A percentile compares a stretch with the other conserved stretches of the same genome.
phyloP scores from a whole-genome alignment of 2,797 vertebrate species.

The Molossus alvarezi region DNA sequence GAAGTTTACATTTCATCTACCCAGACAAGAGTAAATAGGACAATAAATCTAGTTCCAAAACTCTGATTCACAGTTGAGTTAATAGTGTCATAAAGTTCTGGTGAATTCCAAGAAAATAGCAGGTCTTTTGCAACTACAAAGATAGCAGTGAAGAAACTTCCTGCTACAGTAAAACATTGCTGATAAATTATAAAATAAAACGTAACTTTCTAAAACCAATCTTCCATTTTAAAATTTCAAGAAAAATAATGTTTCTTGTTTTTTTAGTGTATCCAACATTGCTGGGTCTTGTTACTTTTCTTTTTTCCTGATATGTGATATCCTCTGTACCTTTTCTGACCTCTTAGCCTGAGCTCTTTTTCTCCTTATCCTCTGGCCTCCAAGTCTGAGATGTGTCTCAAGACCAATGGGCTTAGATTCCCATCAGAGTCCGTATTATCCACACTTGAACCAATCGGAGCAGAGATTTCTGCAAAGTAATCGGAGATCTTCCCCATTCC shows the following conservation, averaged over 20 bases:
- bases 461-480: constrained; percentile 7
- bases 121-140: constrained; percentile 61
- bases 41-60: constrained; percentile 67
- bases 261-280: not conserved
- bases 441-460: not conserved
- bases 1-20: constrained; percentile 51
- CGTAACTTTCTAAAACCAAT: constrained; percentile 26
- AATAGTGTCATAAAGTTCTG: constrained; percentile 65
- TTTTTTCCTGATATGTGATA: not conserved
- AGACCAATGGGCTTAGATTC: not conserved
- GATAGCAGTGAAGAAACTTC: not conserved
- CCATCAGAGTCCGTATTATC: not conserved
- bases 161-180: constrained; percentile 33
- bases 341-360: constrained; percentile 8
- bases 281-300: not conserved
- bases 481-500: not conserved
- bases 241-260: not conserved
- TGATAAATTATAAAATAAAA: constrained; percentile 63
- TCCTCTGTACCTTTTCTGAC: not conserved
- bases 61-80: constrained; percentile 36
- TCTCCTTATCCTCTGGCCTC: constrained; percentile 7
- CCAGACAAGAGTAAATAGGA: not conserved
- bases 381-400: not conserved
- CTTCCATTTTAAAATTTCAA: constrained; percentile 54
- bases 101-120: constrained; percentile 53